phyloP scores from a whole-genome alignment of 53 echinoderm and acorn worm species.

The Holothuria scabra region DNA sequence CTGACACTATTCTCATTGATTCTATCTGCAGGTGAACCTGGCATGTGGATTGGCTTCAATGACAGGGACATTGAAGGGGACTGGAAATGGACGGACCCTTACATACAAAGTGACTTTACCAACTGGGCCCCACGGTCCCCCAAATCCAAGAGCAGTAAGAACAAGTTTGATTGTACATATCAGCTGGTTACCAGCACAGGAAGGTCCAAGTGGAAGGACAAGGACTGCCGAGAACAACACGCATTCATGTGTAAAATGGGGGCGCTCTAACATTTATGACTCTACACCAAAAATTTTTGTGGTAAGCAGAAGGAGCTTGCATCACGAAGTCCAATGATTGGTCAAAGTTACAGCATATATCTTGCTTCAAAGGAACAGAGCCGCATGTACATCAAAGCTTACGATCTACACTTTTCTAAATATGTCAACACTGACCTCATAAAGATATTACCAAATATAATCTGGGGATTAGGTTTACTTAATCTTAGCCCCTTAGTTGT shows the following conservation, averaged over 20 bases:
- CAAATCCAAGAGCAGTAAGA: slow-evolving; percentile 50
- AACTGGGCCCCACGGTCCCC: slow-evolving; percentile 60
- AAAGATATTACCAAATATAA: no score
- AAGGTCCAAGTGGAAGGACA: slow-evolving; percentile 60
- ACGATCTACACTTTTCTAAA: no score
- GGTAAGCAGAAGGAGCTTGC: no score
- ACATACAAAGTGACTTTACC: slow-evolving; percentile 45
- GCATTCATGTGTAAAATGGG: slow-evolving; percentile 72
- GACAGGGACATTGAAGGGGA: slow-evolving; percentile 53
- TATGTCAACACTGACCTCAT: no score
- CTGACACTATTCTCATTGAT: no score
- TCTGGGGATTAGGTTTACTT: no score
- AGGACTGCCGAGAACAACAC: slow-evolving; percentile 57
- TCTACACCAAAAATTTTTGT: no score
- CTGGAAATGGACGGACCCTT: slow-evolving; percentile 80
- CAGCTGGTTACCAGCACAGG: slow-evolving; percentile 66
- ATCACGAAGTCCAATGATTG: no score
- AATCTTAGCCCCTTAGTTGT: no score
- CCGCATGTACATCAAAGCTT: no score
- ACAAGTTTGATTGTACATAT: slow-evolving; percentile 56
- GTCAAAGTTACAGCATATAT: no score
- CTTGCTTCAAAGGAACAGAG: no score
- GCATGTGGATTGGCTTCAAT: slow-evolving; percentile 83
- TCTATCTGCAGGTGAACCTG: slow-evolving; percentile 60
- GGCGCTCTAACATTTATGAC: slow-evolving; percentile 36